Conservation (phyloP, 2,113 vertebrate genomes). For the Balaeniceps rex region DNA sequence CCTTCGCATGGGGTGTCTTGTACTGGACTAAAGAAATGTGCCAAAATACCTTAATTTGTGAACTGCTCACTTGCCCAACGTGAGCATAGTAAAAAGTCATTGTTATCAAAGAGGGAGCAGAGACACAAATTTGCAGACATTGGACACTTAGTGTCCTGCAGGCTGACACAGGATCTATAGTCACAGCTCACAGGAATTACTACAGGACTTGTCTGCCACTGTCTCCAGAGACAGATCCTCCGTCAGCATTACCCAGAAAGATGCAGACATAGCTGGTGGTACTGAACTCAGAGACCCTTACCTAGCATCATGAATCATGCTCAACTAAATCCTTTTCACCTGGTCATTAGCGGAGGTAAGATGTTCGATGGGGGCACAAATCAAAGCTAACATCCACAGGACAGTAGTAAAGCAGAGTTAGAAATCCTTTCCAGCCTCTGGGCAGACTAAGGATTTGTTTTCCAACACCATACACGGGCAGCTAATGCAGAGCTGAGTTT, state of each 20-base stretch:
- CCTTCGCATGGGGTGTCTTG: too few species aligned
- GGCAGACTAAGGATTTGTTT: not conserved
- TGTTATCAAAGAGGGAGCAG: not conserved
- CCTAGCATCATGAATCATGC: not conserved
- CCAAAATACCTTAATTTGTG: not conserved
- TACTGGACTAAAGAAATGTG: not conserved
- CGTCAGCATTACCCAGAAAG: not conserved
- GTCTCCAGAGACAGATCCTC: not conserved
- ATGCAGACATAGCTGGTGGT: not conserved
- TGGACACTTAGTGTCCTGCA: not conserved
- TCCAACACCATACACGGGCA: not conserved
- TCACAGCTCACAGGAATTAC: not conserved
- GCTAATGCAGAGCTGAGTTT: rapidly evolving
- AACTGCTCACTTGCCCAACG: not conserved
- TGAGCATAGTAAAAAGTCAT: not conserved
- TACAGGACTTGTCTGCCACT: not conserved
- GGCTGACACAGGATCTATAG: not conserved
- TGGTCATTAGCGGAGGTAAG: not conserved
- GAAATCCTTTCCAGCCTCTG: not conserved
- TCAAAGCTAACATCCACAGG: not conserved
- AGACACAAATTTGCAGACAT: not conserved
- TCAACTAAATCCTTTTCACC: not conserved
- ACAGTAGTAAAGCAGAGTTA: not conserved
- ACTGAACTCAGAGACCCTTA: not conserved
- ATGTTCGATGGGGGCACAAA: not conserved